Conservation (phyloP, 2,888 invertebrate species). For the Pheosia tremula region DNA sequence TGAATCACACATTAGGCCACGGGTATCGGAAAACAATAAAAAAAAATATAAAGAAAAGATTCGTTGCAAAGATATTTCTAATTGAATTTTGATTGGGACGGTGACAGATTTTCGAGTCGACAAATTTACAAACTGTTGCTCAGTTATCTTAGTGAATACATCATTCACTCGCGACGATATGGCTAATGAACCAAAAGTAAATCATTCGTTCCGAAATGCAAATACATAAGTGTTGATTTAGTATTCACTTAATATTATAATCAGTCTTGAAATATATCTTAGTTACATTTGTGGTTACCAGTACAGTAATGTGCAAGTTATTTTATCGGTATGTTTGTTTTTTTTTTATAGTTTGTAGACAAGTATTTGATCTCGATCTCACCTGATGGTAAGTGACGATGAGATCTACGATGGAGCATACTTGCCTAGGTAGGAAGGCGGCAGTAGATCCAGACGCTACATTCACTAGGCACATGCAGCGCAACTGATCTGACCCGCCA, state of each 20-base stretch:
- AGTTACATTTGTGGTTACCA: not conserved
- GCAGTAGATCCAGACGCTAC: no score
- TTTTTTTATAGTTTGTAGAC: no score
- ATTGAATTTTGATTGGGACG: conserved; percentile 38
- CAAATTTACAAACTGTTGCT: conserved; percentile 50
- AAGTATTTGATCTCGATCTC: no score
- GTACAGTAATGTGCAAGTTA: not conserved
- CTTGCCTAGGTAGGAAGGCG: no score
- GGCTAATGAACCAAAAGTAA: conserved; percentile 49
- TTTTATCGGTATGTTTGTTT: not conserved
- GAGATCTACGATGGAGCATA: no score
- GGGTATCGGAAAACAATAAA: conserved; percentile 9
- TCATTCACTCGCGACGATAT: conserved; percentile 49
- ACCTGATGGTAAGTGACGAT: no score
- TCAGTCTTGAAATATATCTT: not conserved
- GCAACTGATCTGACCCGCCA: no score
- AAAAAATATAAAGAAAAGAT: conserved; percentile 25
- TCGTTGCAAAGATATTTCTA: conserved; percentile 34
- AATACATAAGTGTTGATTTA: not conserved
- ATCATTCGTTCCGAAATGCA: conserved; percentile 24
- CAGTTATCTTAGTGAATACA: conserved; percentile 47
- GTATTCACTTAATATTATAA: not conserved
- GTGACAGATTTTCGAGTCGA: conserved; percentile 24
- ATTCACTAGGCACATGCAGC: no score
- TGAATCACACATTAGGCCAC: not conserved